A percentile compares a stretch with the other conserved stretches of the same genome.
phyloP scores from a whole-genome alignment of 64 coral and sea anemone genomes.

The Trachythela sp. region DNA sequence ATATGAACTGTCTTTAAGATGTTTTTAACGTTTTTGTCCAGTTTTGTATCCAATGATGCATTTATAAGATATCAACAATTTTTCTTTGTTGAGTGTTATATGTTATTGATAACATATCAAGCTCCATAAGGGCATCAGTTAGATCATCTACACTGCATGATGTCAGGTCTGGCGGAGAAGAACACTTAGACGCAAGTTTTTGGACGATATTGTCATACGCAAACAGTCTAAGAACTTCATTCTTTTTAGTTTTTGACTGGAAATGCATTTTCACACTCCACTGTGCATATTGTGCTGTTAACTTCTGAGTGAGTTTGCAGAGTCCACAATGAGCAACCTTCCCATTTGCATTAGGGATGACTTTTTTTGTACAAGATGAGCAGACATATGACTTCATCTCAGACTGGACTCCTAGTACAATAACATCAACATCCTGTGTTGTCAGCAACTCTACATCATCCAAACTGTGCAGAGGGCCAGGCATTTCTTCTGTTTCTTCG shows the following conservation, averaged over 20 bases:
- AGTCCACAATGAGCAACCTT: constrained; percentile 21
- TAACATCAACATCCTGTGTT: neutral
- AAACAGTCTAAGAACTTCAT: constrained; percentile 27
- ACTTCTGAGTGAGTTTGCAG: constrained; percentile 37
- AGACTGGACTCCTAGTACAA: neutral
- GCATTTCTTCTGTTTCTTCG: constrained; percentile 26
- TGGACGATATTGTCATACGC: constrained; percentile 42
- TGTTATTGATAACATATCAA: neutral
- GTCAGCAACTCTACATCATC: constrained; percentile 18
- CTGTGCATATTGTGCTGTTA: constrained; percentile 15
- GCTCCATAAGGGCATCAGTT: neutral
- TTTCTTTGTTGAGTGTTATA: no score
- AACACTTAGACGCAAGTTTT: constrained; percentile 6
- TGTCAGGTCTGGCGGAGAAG: constrained; percentile 10
- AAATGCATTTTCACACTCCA: constrained; percentile 41
- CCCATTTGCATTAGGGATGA: neutral
- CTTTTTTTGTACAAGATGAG: neutral
- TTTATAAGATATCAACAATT: no score
- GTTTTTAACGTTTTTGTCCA: no score
- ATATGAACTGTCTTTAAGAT: no score
- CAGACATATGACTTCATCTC: no score
- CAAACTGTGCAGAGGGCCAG: constrained; percentile 17
- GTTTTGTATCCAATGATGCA: no score
- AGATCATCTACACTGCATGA: neutral
- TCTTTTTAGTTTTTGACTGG: neutral